phyloP scores from a whole-genome alignment of 2,888 invertebrate genomes.

The Leucoptera coffeella region DNA sequence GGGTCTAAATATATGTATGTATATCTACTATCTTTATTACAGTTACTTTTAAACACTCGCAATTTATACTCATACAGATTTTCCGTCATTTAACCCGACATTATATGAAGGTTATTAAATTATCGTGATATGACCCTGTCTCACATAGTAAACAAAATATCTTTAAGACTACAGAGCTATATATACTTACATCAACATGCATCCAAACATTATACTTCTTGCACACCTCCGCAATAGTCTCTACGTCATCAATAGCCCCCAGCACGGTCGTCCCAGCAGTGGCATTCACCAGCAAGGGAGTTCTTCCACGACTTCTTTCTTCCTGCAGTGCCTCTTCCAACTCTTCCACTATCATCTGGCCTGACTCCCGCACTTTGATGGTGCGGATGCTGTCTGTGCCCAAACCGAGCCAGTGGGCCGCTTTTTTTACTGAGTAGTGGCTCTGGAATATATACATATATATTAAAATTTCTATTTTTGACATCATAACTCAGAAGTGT shows the following conservation, averaged over 20 bases:
- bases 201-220: slow-evolving; percentile 65
- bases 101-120: too few species aligned
- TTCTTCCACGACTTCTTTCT: slow-evolving; percentile 12
- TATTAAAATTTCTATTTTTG: neutral
- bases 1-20: too few species aligned
- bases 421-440: slow-evolving; percentile 79
- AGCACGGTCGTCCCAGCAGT: slow-evolving; percentile 79
- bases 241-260: slow-evolving; percentile 75
- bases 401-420: slow-evolving; percentile 76
- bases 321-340: slow-evolving; percentile 52
- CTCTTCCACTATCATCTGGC: slow-evolving; percentile 60
- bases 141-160: too few species aligned
- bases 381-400: slow-evolving; percentile 65
- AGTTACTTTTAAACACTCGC: too few species aligned
- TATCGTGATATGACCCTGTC: too few species aligned
- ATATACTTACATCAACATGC: slow-evolving; percentile 77
- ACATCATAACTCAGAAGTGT: too few species aligned
- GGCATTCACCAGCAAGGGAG: slow-evolving; percentile 67
- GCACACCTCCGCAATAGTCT: slow-evolving; percentile 62
- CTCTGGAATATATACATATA: slow-evolving; percentile 30
- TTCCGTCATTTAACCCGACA: too few species aligned
- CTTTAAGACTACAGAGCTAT: too few species aligned
- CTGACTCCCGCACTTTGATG: slow-evolving; percentile 61
- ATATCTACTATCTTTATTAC: too few species aligned
- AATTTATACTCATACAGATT: too few species aligned